Percentiles rank a stretch among this genome's conserved stretches.
Conservation (phyloP, 2,797 vertebrate genomes). For the Sebastes diaconus region DNA sequence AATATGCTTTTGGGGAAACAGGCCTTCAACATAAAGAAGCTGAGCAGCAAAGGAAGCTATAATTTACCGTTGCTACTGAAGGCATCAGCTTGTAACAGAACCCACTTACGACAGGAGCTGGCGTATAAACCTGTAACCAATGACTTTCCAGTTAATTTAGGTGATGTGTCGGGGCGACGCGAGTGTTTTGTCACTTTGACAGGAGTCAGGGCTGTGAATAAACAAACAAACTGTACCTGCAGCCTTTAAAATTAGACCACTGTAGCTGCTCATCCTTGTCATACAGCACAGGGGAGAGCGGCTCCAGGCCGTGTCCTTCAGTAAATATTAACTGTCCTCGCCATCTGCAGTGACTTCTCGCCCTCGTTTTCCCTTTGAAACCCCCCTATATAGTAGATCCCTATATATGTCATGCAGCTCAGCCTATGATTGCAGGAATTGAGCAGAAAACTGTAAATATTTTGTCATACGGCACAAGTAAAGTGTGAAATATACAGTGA, state of each 20-base stretch:
- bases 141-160: conserved; percentile 41
- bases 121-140: conserved; percentile 3
- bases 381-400: background rate
- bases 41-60: background rate
- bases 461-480: background rate
- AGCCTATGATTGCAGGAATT: background rate
- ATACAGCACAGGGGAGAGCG: conserved; percentile 1
- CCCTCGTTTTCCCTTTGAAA: conserved; percentile 1
- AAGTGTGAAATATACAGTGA: background rate
- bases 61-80: background rate
- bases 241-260: conserved; percentile 31
- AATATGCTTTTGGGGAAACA: background rate
- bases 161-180: background rate
- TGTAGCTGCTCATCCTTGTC: conserved; percentile 34
- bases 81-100: conserved; percentile 5
- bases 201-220: conserved; percentile 40
- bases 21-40: background rate
- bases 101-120: conserved; percentile 21
- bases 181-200: conserved; percentile 40
- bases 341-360: conserved; percentile 6
- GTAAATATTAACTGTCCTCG: conserved; percentile 40
- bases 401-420: background rate
- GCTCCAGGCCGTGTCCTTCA: conserved; percentile 34
- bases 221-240: conserved; percentile 37
- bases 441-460: background rate